phyloP scores from a whole-genome alignment of 2,888 invertebrate species.

The Drosophila limbata region DNA sequence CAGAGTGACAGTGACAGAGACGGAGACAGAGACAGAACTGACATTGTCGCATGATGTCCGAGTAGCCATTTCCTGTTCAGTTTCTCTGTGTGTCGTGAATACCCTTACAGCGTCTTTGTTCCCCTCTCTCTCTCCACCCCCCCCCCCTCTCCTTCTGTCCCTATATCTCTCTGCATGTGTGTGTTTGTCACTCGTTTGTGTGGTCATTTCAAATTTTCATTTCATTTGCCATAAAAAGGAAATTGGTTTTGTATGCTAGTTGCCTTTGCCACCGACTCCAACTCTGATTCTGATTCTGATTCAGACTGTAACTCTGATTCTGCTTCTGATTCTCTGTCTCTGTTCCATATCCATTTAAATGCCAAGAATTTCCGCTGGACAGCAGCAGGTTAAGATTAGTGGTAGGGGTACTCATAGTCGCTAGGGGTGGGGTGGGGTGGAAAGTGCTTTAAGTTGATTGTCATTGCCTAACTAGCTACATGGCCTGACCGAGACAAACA shows the following conservation, averaged over 20 bases:
- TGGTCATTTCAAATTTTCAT: slow-evolving; percentile 81
- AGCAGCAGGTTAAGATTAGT: neutral
- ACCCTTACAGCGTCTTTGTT: slow-evolving; percentile 5
- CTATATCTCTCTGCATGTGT: slow-evolving; percentile 5
- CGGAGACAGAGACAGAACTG: slow-evolving; percentile 26
- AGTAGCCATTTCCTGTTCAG: slow-evolving; percentile 58
- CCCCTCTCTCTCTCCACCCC: neutral
- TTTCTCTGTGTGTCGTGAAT: slow-evolving; percentile 33
- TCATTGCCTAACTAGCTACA: slow-evolving; percentile 59
- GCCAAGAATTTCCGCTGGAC: slow-evolving; percentile 17
- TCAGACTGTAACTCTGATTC: neutral
- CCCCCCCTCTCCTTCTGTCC: neutral
- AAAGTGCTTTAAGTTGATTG: slow-evolving; percentile 45
- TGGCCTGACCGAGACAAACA: slow-evolving; percentile 23
- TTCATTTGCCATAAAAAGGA: slow-evolving; percentile 82
- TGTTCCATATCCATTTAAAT: slow-evolving; percentile 13
- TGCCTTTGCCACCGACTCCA: slow-evolving; percentile 46
- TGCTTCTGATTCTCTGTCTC: neutral
- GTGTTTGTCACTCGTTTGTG: slow-evolving; percentile 68
- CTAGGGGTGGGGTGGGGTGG: neutral
- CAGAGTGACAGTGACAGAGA: neutral
- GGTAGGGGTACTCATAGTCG: no score
- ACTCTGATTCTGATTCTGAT: slow-evolving; percentile 3
- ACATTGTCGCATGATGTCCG: slow-evolving; percentile 64
- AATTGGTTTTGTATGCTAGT: slow-evolving; percentile 78